Evolutionary conservation across 1,140 invertebrate genomes (phyloP), one percentile per base, ranked within the genome.

Genomic region (Drosophila sucinea): DNA sequence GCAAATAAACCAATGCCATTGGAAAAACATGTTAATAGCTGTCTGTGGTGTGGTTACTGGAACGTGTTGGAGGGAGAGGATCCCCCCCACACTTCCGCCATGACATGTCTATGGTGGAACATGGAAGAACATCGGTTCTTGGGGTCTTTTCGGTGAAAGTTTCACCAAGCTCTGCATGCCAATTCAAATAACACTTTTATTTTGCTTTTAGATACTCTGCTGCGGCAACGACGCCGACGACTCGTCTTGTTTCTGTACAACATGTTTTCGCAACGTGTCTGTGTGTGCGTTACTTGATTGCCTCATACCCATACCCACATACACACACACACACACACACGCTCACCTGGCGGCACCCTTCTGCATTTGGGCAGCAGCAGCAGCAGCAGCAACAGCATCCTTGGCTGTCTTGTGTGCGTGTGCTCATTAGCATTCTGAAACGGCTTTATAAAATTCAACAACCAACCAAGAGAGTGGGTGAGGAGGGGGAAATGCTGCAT

Each of bases 161-260:
- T 86, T 87, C 83, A 81, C 44, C 83, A 73, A 86, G 82, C 82
- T 87, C 82, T 87, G 82, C 76, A 82, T 76, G 72, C 76, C 82
- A 86, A 86, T 86, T 87, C 82, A 86, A 86, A 86, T 86, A 86
- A 86, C 84, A 86, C 83, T 86, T 86, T 87, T 86, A 87, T 86
- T 86, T 87, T 70, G 78, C 82, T 74, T 81, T 67, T 61, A 60
- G 57, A 61, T 67, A 40, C 73, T 72, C 47, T 64, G 23, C 44
- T 51, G 44, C 11, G 10, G 35, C 62, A 65, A 66, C 35, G 35
- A 4, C 35, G 8, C 3, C 35, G 33, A 2, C 33, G 33, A 64
- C 68, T 38, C 70, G 57, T 60, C 65, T 62, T 33, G 65, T 51
- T 66, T 57, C 61, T 44, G 8, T 38, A 38, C 35, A 38, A 38